phyloP scores from a whole-genome alignment of 2,113 vertebrate genomes.

The Loxodonta africana region DNA sequence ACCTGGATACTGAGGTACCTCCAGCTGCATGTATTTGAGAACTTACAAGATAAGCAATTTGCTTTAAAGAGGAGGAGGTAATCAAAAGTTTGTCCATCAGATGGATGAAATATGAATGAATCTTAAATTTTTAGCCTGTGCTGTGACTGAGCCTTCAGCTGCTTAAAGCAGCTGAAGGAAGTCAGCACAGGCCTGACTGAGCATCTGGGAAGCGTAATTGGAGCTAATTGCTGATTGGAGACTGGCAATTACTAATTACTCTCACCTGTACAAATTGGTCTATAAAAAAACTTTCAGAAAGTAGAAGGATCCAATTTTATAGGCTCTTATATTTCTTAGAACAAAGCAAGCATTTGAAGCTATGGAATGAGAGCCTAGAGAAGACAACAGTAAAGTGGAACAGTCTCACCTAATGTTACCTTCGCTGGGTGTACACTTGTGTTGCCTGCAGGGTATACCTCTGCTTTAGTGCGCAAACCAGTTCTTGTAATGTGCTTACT shows the following conservation, averaged over 20 bases:
- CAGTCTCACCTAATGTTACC: background rate
- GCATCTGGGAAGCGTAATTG: conserved; percentile 65
- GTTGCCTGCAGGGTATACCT: background rate
- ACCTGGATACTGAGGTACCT: conserved; percentile 1
- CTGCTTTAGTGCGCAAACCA: background rate
- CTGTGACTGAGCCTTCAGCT: background rate
- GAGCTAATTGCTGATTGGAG: conserved; percentile 79
- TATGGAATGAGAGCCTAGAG: background rate
- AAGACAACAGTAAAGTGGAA: background rate
- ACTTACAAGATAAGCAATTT: conserved; percentile 10
- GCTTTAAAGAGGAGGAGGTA: conserved; percentile 18
- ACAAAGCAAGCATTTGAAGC: background rate
- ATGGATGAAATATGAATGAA: conserved; percentile 35
- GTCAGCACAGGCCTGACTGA: background rate
- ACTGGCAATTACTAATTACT: conserved; percentile 40
- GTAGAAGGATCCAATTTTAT: conserved; percentile 39
- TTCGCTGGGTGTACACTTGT: background rate
- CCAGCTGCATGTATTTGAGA: conserved; percentile 39
- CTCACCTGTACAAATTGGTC: conserved; percentile 70
- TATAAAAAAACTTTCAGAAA: conserved; percentile 52
- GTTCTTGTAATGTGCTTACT: conserved; percentile 1
- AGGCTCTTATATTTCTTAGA: conserved; percentile 40
- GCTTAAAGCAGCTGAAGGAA: background rate
- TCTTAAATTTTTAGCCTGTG: conserved; percentile 19
- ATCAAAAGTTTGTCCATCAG: conserved; percentile 66